Percentiles rank a stretch among this genome's conserved stretches.
phyloP scores from a whole-genome alignment of 2,888 invertebrate species.

The Chrysomela aeneicollis region DNA sequence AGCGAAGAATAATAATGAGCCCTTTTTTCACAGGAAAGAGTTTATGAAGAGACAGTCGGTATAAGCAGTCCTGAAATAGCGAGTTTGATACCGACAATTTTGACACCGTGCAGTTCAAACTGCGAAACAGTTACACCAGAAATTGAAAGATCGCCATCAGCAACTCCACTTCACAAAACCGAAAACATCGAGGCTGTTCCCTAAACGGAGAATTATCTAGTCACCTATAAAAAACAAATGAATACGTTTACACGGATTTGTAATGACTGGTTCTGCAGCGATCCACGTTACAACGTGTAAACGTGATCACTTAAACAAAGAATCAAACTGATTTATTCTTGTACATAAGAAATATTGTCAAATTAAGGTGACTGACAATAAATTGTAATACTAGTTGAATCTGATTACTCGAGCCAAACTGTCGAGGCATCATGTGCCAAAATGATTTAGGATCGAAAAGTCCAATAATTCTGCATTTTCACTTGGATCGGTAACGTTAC shows the following conservation, averaged over 20 bases:
- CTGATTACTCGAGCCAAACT: slow-evolving; percentile 21
- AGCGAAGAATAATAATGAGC: too few species aligned
- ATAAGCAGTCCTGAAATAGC: slow-evolving; percentile 73
- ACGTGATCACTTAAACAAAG: slow-evolving; percentile 10
- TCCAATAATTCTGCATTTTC: background rate
- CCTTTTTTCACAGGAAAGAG: slow-evolving; percentile 65
- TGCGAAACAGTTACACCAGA: slow-evolving; percentile 63
- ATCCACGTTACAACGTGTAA: too few species aligned
- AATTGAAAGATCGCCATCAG: slow-evolving; percentile 64
- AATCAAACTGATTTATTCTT: slow-evolving; percentile 27
- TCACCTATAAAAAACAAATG: slow-evolving; percentile 33
- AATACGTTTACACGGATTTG: background rate
- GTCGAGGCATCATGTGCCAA: slow-evolving; percentile 4
- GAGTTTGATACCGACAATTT: slow-evolving; percentile 71
- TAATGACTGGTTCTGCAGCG: background rate
- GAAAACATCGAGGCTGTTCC: slow-evolving; percentile 55
- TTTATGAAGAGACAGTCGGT: slow-evolving; percentile 63
- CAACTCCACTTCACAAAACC: slow-evolving; percentile 67
- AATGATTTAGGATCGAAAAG: background rate
- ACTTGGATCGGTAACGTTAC: background rate
- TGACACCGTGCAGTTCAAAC: slow-evolving; percentile 66
- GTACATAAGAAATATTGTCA: slow-evolving; percentile 50
- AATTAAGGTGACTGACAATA: slow-evolving; percentile 61
- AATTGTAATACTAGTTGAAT: slow-evolving; percentile 47
- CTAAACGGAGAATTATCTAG: slow-evolving; percentile 40